phyloP scores from a whole-genome alignment of 2,113 vertebrate genomes.

The Cepphus grylle region DNA sequence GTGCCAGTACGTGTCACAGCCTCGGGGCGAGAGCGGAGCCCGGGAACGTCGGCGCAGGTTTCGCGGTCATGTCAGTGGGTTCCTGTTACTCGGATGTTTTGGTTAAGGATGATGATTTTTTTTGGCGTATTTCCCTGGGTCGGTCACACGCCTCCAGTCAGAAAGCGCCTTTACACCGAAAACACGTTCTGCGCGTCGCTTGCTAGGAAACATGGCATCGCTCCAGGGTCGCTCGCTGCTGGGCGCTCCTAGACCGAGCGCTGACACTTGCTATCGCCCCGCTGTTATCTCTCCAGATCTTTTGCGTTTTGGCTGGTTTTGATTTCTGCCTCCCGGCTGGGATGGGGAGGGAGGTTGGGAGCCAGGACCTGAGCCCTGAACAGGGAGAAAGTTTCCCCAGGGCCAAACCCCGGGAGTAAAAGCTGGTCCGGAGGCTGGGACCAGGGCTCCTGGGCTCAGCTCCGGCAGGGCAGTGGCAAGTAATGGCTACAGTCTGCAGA shows the following conservation, averaged over 20 bases:
- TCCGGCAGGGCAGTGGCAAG: neutral
- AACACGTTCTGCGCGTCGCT: neutral
- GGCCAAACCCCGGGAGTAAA: neutral
- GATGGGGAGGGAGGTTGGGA: neutral
- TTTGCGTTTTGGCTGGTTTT: neutral
- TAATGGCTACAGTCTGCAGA: neutral
- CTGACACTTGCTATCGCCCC: accelerated
- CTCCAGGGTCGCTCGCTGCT: neutral
- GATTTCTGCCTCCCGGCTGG: neutral
- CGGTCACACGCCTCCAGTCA: neutral
- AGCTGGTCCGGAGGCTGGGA: neutral
- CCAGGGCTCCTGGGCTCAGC: neutral
- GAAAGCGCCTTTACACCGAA: neutral
- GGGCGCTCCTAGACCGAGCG: accelerated
- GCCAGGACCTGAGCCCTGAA: neutral
- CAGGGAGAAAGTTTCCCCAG: neutral
- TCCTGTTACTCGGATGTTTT: neutral
- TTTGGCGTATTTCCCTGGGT: neutral
- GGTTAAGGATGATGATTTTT: neutral
- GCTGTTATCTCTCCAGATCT: neutral
- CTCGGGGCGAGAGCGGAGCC: neutral
- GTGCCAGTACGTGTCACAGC: neutral
- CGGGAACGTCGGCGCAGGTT: accelerated
- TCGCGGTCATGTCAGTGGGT: accelerated
- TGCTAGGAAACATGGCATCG: neutral